Percentiles rank a stretch among this genome's conserved stretches.
Conservation (phyloP, 2,113 vertebrate species). For the Xenopus laevis region DNA sequence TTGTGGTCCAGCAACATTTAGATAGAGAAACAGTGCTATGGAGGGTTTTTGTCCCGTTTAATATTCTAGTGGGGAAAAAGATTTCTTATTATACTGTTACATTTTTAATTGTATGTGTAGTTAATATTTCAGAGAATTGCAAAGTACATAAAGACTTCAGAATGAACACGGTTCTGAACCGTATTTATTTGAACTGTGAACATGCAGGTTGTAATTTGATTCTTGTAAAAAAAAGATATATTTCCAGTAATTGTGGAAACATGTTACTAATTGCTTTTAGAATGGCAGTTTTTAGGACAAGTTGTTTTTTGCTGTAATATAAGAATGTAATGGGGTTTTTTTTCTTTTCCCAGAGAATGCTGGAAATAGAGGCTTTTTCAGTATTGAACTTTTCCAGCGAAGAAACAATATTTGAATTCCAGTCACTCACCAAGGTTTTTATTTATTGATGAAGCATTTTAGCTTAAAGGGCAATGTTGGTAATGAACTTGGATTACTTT, state of each 20-base stretch:
- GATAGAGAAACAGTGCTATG: no score
- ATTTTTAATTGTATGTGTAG: slow-evolving; percentile 3
- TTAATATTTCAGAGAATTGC: slow-evolving; percentile 25
- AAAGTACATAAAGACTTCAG: not conserved
- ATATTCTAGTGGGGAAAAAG: not conserved
- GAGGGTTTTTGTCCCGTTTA: no score
- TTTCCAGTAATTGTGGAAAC: slow-evolving; percentile 24
- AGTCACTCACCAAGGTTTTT: no score
- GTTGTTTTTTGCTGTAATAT: slow-evolving; percentile 18
- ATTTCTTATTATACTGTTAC: not conserved
- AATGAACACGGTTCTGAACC: not conserved
- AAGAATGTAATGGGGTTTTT: not conserved
- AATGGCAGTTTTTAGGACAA: slow-evolving; percentile 24
- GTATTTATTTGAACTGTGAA: not conserved
- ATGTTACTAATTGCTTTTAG: slow-evolving; percentile 19
- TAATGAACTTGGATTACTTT: no score
- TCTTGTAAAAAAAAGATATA: slow-evolving; percentile 5
- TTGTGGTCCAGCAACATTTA: no score
- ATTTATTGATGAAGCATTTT: no score
- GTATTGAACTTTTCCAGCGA: no score
- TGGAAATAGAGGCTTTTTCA: no score
- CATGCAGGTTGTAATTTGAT: slow-evolving; percentile 17
- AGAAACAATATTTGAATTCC: no score
- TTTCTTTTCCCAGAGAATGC: not conserved
- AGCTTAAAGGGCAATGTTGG: no score